Base-by-base conservation (phyloP, 2,113 vertebrate genomes). In the Coptodon bakossiorum region DNA sequence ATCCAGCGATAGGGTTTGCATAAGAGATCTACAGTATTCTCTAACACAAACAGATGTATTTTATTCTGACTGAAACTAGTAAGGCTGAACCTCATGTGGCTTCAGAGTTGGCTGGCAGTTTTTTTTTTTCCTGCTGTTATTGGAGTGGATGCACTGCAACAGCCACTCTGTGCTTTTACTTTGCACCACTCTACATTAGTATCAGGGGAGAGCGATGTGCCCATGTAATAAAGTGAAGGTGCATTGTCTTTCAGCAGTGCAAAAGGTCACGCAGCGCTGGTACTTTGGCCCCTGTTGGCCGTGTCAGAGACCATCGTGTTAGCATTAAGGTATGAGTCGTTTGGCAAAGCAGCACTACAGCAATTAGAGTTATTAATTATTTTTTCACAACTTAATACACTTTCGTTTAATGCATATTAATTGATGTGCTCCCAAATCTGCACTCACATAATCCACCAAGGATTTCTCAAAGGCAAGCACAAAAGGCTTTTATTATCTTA, bases 331-430 rank as follows among this genome's bases (percentile, higher is more conserved):
- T 90, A 31, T 3, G 48, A 63, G 56, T 88, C 54, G 71, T 81
- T 61, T 57, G 81, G 87, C 89, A 59, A 54, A 56, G 91, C 78
- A 48, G 88, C 86, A 40, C 91, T 88, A 29, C 88, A 34, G 86
- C 93, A 94, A 95, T 96, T 93, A 93, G 87, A 91, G 82, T 85
- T 94, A 93, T 96, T 95, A 93, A 95, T 95, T 95, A 92, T 94
- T 94, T 95, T 91, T 84, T 85, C 89, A 95, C 90, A 92, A 93
- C 93, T 95, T 96, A 93, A 95, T 96, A 93, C 92, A 91, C 91
- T 91, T 95, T 94, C 92, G 93, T 94, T 96, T 93, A 95, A 95
- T 92, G 94, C 92, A 91, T 95, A 94, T 96, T 96, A 95, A 96
- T 95, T 96, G 93, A 95, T 87, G 92, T 91, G 92, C 92, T 95